Base-by-base conservation (phyloP, 2,888 invertebrate genomes). In the Theretra japonica region DNA sequence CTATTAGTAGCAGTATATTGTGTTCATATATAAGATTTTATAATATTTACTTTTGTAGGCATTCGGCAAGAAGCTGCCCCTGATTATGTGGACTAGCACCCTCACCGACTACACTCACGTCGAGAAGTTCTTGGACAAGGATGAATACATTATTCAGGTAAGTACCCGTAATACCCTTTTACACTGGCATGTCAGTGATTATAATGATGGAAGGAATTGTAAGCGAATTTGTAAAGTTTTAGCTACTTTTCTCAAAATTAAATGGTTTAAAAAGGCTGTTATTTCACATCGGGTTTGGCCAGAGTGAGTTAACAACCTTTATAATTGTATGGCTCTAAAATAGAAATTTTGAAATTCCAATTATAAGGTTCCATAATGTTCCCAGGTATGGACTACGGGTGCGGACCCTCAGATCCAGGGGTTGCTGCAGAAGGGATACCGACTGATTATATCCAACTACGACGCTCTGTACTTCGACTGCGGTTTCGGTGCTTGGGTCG, bases 401-500 rank as follows among this genome's bases (percentile, higher is more conserved):
- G 77, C 80, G 0, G 97, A 97, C 82, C 86, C 94, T 0, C 96
- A 96, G 76, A 95, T 97, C 59, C 88, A 91, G 11, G 95, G 96
- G 70, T 92, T 98, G 0, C 88, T 98, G 2, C 90, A 96, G 69
- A 96, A 96, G 73, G 97, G 97, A 11, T 98, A 96, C 84, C 95
- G 95, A 33, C 88, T 98, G 28, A 98, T 98, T 75, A 94, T 98
- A 75, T 98, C 98, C 4, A 98, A 98, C 87, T 98, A 98, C 82
- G 98, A 98, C 84, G 97, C 97, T 0, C 90, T 97, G 4, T 98
- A 98, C 86, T 95, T 98, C 0, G 98, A 98, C 87, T 98, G 98
- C 83, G 98, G 98, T 0, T 97, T 96, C 79, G 96, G 96, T 17
- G 96, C 97, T 5, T 98, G 98, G 98, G 96, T 98, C 0, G 96